Percentiles rank a stretch among this genome's conserved stretches.
These are phyloP conservation scores for Ammodramus savannarum DNA, from an alignment of 2,113 vertebrate genomes.

Conservation along the genomic window DNA sequence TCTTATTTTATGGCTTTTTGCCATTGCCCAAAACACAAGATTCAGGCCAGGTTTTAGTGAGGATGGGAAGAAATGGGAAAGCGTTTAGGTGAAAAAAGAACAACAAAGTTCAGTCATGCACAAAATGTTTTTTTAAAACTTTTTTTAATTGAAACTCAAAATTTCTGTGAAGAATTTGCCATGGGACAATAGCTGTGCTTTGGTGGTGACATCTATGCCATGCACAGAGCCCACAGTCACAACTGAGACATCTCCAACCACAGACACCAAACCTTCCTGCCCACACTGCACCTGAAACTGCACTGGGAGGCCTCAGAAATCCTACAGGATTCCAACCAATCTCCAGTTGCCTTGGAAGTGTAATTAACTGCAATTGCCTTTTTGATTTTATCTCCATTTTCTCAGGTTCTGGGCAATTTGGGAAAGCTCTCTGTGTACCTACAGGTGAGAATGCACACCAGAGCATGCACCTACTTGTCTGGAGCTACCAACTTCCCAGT, in stretches of 20 bases:
- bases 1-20: neutral
- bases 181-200: neutral
- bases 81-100: neutral
- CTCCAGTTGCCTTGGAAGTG: neutral
- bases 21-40: neutral
- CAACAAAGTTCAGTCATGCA: neutral
- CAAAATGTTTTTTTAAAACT: neutral
- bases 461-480: neutral
- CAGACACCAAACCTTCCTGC: neutral
- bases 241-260: neutral
- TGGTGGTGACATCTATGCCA: neutral
- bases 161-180: neutral
- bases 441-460: neutral
- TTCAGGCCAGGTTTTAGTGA: neutral
- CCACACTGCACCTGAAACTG: neutral
- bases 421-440: neutral
- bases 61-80: neutral
- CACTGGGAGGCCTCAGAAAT: neutral
- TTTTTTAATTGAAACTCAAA: neutral
- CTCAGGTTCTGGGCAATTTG: constrained; percentile 46
- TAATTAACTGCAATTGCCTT: constrained; percentile 20
- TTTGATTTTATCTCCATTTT: constrained; percentile 54
- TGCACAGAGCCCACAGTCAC: neutral
- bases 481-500: neutral
- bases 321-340: constrained; percentile 17